Evolutionary conservation across 2,888 invertebrate species (phyloP).

Genomic region (Sialis fuliginosa): DNA sequence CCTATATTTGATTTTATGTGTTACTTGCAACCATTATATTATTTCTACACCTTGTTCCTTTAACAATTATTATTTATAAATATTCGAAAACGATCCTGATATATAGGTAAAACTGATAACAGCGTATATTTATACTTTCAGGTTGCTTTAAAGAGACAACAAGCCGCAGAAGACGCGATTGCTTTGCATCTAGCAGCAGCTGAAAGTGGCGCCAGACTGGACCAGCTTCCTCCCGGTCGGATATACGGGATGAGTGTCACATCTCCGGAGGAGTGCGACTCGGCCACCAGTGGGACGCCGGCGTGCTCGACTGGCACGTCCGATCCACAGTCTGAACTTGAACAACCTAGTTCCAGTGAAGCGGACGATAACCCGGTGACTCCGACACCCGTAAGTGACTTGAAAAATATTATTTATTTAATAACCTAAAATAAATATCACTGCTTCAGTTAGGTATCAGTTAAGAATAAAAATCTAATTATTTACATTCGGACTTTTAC

Average conservation of each 20-base stretch:
- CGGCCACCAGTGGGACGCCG: too few relatives aligned
- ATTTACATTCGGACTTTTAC: too few relatives aligned
- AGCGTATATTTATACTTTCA: slow-evolving; percentile 19
- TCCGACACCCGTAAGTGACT: slow-evolving; percentile 5
- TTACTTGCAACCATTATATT: too few relatives aligned
- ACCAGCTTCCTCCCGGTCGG: slow-evolving; percentile 70
- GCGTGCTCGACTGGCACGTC: not conserved
- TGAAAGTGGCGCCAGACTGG: slow-evolving; percentile 53
- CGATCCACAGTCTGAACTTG: slow-evolving; percentile 5
- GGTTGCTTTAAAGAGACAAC: slow-evolving; percentile 91
- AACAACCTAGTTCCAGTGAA: slow-evolving; percentile 4
- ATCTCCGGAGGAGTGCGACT: slow-evolving; percentile 34
- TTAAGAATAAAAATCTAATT: too few relatives aligned
- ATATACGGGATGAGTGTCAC: slow-evolving; percentile 81
- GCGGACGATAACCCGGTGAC: slow-evolving; percentile 4
- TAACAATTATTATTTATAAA: too few relatives aligned
- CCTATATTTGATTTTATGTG: too few relatives aligned
- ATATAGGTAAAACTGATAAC: not conserved
- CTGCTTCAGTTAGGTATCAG: too few relatives aligned
- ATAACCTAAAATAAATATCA: too few relatives aligned
- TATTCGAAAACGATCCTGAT: too few relatives aligned
- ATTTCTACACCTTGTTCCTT: too few relatives aligned
- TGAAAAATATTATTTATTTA: not conserved
- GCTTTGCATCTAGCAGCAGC: slow-evolving; percentile 81
- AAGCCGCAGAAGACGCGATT: slow-evolving; percentile 93